Base-by-base conservation (phyloP, 53 echinoderm and acorn worm species). In the Zoroaster sp. region DNA sequence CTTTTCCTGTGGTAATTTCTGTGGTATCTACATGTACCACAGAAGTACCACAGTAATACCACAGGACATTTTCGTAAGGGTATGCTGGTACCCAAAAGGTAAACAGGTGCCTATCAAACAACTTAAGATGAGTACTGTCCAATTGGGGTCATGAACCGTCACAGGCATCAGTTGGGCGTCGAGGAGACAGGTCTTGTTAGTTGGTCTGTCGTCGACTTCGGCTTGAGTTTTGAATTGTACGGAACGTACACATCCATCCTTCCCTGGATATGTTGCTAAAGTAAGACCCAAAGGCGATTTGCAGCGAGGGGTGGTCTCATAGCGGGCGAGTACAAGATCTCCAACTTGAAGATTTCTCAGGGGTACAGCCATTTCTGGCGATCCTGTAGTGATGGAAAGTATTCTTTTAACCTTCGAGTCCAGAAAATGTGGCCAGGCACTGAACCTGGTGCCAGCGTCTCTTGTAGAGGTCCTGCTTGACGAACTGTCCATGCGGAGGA, bases 371-470 rank as follows among this genome's bases (percentile, higher is more conserved):
- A 90, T 35, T 83, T 93, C 65, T 90, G 90, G 4, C 93, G 80
- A 25, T 76, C 65, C 59, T 93, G 90, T 2, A 93, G 28, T 7
- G 88, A 76, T 15, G 90, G 87, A 4, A 94, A 78, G 37, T 94
- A 94, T 59, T 91, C 91, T 35, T 72, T 83, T 0, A 88, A 12
- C 89, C 86, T 91, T 4, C 91, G 69, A 20, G 15, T 69, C 94
- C 94, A 94, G 52, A 88, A 94, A 23, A 85, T 55, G 38, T 88
- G 0, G 80, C 78, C 8, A 91, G 76, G 59, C 89, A 91, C 44
- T 94, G 94, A 13, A 83, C 80, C 66, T 91, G 89, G 7, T 80
- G 75, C 94, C 89, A 94, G 5, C 89, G 75, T n/a, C 89, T 65
- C 23, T 75, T 75, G 52, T 72, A 86, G 43, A 45, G 35, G 21